Base-by-base conservation (phyloP, 2,113 vertebrate species). In the Lepisosteus osseus region DNA sequence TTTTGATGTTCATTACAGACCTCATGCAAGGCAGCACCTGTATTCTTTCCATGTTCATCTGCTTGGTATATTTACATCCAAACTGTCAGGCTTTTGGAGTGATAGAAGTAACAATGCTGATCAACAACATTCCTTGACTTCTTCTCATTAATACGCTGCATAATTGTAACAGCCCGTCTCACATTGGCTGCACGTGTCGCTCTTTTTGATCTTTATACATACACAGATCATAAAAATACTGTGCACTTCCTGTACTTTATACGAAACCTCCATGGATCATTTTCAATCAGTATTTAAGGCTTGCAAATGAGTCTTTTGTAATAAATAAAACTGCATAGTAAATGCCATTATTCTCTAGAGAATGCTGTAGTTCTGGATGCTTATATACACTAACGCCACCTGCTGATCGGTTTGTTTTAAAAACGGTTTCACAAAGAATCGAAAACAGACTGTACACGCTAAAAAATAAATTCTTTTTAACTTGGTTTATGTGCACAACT, bases 1-100 rank as follows among this genome's bases (percentile, higher is more conserved):
- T 96, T 98, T 98, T 99, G 96, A 98, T 96, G 95, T 96, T 89
- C 86, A 92, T 92, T 90, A 91, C 91, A 92, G 93, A 94, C 93
- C 93, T 92, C 92, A 93, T 94, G 87, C 80, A 83, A 90, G 90
- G 92, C 89, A 89, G 93, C 93, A 94, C 94, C 85, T 93, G 93
- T 93, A 90, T 85, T 61, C 74, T 77, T 74, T 67, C 69, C 63
- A 61, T 56, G 77, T 74, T 79, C 76, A 91, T 76, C 55, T 43
- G 89, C 82, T 86, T 91, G 40, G 54, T 61, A 69, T 45, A 91
- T 92, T 93, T 92, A 89, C 89, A 85, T 86, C 77, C 77, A 85
- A 70, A 66, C 61, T 72, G 70, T 77, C 72, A 72, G 15, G 15
- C 65, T 45, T 61, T 9, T n/a, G 42, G 40, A 65, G 66, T 29